These are phyloP conservation scores for Ptychochromis oligacanthus DNA, from an alignment of 2,113 vertebrate genomes.

Conservation along the genomic window DNA sequence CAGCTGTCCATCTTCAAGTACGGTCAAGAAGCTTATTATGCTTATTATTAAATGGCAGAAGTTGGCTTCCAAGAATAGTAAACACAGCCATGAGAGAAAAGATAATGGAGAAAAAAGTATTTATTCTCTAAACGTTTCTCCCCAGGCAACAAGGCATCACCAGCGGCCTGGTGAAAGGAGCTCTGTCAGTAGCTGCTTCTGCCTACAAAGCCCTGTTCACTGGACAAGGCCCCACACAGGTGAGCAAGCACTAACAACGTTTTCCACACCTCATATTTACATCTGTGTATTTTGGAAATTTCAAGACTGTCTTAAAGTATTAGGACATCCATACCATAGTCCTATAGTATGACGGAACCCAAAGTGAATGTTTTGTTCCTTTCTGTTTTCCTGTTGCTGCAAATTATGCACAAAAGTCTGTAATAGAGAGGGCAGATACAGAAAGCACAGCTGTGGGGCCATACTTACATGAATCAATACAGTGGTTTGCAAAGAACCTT, in stretches of 20 bases:
- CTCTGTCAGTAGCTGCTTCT: constrained; percentile 92
- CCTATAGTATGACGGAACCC: neutral
- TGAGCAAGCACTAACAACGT: constrained; percentile 36
- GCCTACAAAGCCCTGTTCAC: constrained; percentile 97
- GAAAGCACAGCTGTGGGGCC: neutral
- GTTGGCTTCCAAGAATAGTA: neutral
- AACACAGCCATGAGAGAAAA: neutral
- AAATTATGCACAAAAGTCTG: neutral
- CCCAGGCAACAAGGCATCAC: constrained; percentile 82
- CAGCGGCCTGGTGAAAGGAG: constrained; percentile 91
- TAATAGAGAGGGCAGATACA: neutral
- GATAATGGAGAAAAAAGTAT: neutral
- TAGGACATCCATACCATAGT: neutral
- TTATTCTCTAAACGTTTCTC: neutral
- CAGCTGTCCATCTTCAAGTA: too few species aligned
- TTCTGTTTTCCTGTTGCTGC: too few species aligned
- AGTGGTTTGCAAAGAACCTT: neutral
- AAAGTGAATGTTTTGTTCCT: neutral
- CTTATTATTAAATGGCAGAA: neutral
- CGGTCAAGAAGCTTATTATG: too few species aligned
- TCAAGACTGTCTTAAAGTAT: neutral
- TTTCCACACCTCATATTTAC: neutral
- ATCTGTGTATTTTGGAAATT: neutral
- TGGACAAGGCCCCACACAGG: constrained; percentile 86
- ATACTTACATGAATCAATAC: neutral